Percentiles rank a stretch among this genome's conserved stretches.
These are phyloP conservation scores for Castor canadensis DNA, from an alignment of 2,113 vertebrate species.

Conservation along the genomic window DNA sequence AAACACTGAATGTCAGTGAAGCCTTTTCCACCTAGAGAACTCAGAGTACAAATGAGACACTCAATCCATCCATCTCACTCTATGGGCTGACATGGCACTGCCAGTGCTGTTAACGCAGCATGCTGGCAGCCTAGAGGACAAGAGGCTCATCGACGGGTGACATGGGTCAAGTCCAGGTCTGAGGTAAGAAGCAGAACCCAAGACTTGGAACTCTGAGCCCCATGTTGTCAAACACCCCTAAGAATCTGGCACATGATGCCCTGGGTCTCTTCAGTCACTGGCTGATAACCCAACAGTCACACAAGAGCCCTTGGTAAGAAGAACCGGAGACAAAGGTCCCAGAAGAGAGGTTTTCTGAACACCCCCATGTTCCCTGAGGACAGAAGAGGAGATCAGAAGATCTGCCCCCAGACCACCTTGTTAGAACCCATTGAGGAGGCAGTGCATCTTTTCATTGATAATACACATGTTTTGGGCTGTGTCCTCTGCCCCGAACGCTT, in stretches of 20 bases:
- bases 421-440: not conserved
- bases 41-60: not conserved
- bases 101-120: fast-evolving
- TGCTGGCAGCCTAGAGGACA: fast-evolving
- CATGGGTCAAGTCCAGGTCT: not conserved
- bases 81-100: fast-evolving
- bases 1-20: not conserved
- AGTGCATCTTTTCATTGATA: fast-evolving
- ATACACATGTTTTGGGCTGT: not conserved
- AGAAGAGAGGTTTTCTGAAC: not conserved
- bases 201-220: not conserved
- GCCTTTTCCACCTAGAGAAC: not conserved
- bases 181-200: not conserved
- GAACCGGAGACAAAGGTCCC: not conserved
- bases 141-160: not conserved
- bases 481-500: not conserved
- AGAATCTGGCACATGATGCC: not conserved
- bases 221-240: fast-evolving
- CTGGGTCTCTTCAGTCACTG: not conserved
- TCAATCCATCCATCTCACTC: not conserved
- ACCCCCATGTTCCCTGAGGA: fast-evolving
- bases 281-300: not conserved
- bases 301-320: not conserved
- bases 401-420: too few species aligned
- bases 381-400: not conserved